phyloP scores from a whole-genome alignment of 2,113 vertebrate species.

The Bufo gargarizans region DNA sequence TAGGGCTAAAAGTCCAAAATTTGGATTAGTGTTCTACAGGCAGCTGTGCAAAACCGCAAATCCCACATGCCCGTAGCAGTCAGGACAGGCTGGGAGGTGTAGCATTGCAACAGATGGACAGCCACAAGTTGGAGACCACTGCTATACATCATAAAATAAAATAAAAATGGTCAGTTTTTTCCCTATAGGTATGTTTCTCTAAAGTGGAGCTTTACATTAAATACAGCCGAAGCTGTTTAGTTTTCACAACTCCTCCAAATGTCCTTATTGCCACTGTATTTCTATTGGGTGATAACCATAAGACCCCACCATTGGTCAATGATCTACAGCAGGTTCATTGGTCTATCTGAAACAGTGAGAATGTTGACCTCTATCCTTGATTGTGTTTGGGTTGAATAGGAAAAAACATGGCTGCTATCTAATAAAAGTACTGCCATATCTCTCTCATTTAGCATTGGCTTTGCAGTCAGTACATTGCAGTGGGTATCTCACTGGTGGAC shows the following conservation, averaged over 20 bases:
- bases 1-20: not conserved
- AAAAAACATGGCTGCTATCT: no score
- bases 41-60: not conserved
- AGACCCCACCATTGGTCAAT: not conserved
- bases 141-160: not conserved
- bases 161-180: no score
- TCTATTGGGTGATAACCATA: not conserved
- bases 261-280: no score
- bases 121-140: not conserved
- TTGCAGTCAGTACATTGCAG: not conserved
- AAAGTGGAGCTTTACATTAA: no score
- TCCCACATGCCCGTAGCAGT: not conserved
- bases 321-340: not conserved
- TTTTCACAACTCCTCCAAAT: no score
- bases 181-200: no score
- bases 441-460: not conserved
- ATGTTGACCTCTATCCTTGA: not conserved
- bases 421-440: no score
- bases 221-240: no score
- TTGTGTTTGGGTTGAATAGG: no score
- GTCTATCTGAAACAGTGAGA: not conserved
- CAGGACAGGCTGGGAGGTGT: not conserved
- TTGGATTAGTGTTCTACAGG: not conserved
- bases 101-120: not conserved
- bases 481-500: no score